phyloP scores from a whole-genome alignment of 2,888 invertebrate genomes.

The Chrysolina oricalcia region DNA sequence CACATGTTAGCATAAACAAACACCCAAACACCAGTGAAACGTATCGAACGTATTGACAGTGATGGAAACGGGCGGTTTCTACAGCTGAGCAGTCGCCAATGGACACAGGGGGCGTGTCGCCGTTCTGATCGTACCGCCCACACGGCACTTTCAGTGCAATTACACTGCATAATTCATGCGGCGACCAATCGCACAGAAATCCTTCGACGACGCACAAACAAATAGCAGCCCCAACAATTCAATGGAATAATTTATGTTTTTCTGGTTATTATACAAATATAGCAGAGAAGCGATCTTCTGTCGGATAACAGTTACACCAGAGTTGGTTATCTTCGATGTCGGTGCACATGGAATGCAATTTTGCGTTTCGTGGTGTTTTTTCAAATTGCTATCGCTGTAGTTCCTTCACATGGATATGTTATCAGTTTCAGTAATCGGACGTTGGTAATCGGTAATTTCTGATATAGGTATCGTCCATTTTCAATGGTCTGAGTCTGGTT shows the following conservation, averaged over 20 bases:
- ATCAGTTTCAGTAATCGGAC: constrained; percentile 1
- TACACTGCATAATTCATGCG: constrained; percentile 39
- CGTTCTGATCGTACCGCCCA: constrained; percentile 51
- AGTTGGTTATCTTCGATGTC: constrained; percentile 42
- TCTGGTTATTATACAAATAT: constrained; percentile 44
- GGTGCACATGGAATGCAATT: constrained; percentile 44
- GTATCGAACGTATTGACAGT: constrained; percentile 51
- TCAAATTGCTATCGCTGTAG: constrained; percentile 46
- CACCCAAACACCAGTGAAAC: not conserved
- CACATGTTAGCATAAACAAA: not conserved
- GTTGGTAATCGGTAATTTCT: constrained; percentile 8
- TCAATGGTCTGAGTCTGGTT: not conserved
- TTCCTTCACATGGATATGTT: constrained; percentile 27
- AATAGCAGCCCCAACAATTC: not conserved
- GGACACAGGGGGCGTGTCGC: constrained; percentile 55
- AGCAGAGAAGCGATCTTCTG: constrained; percentile 37
- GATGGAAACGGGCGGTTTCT: constrained; percentile 54
- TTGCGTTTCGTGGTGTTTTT: constrained; percentile 40
- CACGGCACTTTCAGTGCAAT: constrained; percentile 50
- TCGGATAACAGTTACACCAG: constrained; percentile 47
- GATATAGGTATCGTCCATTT: constrained; percentile 3
- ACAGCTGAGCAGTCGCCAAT: constrained; percentile 54
- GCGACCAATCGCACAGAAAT: constrained; percentile 39
- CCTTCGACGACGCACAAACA: not conserved
- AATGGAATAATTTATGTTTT: constrained; percentile 49